These are phyloP conservation scores for Pseudorhiza aurosa DNA, from an alignment of 30 jellyfish, hydroid and myxozoan genomes.

Conservation along the genomic window DNA sequence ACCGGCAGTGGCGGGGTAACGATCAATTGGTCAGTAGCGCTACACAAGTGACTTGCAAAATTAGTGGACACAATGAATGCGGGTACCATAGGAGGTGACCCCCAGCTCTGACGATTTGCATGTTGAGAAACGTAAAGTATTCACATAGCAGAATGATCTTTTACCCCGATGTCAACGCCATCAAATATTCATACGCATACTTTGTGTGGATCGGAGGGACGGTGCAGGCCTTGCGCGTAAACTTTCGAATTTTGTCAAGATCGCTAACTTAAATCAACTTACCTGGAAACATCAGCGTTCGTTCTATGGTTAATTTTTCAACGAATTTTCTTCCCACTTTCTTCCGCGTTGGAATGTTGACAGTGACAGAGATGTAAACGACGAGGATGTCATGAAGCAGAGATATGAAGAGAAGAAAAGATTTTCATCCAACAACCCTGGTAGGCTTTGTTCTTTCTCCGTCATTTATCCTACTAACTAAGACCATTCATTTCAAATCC, in stretches of 20 bases:
- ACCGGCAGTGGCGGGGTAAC: constrained; percentile 28
- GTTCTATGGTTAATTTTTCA: not conserved
- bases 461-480: too few species aligned
- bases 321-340: not conserved
- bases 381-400: constrained; percentile 40
- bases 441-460: too few species aligned
- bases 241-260: too few species aligned
- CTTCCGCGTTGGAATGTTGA: not conserved
- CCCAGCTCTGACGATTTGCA: constrained; percentile 24
- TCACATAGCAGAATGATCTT: constrained; percentile 44
- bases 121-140: constrained; percentile 65
- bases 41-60: constrained; percentile 39
- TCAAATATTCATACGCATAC: constrained; percentile 55
- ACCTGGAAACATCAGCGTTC: not conserved
- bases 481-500: too few species aligned
- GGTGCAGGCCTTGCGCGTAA: constrained; percentile 46
- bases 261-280: not conserved
- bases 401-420: constrained; percentile 64
- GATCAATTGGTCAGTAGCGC: constrained; percentile 59
- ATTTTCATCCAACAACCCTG: not conserved
- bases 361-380: not conserved
- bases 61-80: constrained; percentile 43
- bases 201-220: constrained; percentile 28
- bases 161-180: constrained; percentile 69
- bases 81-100: constrained; percentile 64